Conservation (phyloP, 2,797 vertebrate species). For the Esox lucius region DNA sequence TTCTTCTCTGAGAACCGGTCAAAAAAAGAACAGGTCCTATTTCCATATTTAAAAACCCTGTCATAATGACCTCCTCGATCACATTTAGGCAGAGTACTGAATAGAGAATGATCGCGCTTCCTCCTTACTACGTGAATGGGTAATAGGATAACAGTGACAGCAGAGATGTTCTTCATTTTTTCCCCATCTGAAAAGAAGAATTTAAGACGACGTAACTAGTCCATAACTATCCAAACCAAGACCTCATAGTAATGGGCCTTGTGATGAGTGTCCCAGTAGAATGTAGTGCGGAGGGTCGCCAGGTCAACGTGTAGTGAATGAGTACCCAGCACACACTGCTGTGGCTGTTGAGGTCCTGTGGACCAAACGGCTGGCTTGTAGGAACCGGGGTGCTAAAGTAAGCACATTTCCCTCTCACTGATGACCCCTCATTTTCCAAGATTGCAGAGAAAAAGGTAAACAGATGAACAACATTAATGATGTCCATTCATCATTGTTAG, state of each 20-base stretch:
- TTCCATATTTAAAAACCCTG: background rate
- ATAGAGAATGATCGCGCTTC: conserved; percentile 4
- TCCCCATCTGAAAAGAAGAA: conserved; percentile 10
- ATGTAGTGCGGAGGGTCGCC: conserved; percentile 21
- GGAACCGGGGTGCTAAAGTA: conserved; percentile 57
- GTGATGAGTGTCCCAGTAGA: conserved; percentile 20
- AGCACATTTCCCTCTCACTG: conserved; percentile 60
- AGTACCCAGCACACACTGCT: conserved; percentile 16
- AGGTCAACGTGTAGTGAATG: conserved; percentile 25
- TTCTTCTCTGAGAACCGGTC: conserved; percentile 20
- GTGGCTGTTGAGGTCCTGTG: conserved; percentile 50
- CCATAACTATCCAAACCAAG: too few species aligned
- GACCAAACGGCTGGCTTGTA: conserved; percentile 53
- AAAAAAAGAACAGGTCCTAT: conserved; percentile 16
- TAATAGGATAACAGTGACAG: background rate
- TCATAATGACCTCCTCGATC: background rate
- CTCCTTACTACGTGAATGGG: background rate
- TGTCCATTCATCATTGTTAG: conserved; percentile 75
- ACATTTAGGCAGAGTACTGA: background rate
- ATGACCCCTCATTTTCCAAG: conserved; percentile 70
- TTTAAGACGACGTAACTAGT: conserved; percentile 16
- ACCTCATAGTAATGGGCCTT: conserved; percentile 30
- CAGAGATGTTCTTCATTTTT: background rate
- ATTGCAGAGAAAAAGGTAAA: conserved; percentile 72
- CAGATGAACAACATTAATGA: conserved; percentile 77